Evolutionary conservation across 2,888 invertebrate species (phyloP).

Genomic region (Microplitis deprimator): DNA sequence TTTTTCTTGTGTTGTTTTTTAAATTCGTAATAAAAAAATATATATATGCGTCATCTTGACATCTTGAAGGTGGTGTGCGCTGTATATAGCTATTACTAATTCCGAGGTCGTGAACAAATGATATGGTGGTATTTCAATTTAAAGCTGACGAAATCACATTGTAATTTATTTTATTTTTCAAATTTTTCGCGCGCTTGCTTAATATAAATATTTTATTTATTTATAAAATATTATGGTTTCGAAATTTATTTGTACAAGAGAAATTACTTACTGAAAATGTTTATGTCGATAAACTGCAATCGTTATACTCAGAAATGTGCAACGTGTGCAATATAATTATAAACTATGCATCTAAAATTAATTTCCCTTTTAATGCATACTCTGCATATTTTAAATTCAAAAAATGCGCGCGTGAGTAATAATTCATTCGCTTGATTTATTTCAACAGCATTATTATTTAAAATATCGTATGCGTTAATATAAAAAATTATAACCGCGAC

Average conservation of each 20-base stretch:
- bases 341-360: neutral
- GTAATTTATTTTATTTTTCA: neutral
- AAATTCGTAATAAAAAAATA: neutral
- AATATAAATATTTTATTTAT: neutral
- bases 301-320: conserved; percentile 1
- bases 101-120: neutral
- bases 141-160: neutral
- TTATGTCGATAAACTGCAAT: neutral
- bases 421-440: no score
- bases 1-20: neutral
- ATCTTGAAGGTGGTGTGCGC: neutral
- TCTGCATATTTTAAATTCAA: no score
- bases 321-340: neutral
- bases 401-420: no score
- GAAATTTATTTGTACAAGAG: neutral
- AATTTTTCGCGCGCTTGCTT: neutral
- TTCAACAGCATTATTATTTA: no score
- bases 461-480: no score
- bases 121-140: neutral
- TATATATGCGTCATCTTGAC: neutral
- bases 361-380: neutral
- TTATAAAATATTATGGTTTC: neutral
- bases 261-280: neutral
- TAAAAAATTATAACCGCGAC: no score
- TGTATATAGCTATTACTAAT: neutral